Conservation (phyloP, 1,140 invertebrate species). For the Bombus consobrinus region DNA sequence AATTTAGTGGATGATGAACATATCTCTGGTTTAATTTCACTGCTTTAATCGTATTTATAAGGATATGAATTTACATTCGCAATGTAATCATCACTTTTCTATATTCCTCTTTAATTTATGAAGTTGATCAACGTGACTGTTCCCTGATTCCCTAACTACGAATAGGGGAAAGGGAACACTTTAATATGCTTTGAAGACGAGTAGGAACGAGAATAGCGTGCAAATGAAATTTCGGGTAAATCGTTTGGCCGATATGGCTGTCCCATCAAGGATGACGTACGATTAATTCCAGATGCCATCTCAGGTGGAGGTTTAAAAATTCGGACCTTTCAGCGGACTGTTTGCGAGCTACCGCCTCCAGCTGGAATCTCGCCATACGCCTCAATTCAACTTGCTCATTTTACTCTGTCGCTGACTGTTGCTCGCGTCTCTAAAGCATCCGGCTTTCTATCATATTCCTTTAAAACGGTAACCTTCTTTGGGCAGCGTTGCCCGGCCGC, state of each 20-base stretch:
- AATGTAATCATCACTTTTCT: neutral
- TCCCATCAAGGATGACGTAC: neutral
- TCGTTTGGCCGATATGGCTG: neutral
- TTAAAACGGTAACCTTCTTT: no score
- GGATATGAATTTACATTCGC: no score
- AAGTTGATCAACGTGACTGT: neutral
- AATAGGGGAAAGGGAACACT: neutral
- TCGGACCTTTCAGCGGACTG: slow-evolving; percentile 18
- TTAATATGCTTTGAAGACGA: neutral
- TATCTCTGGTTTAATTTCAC: no score
- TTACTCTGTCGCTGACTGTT: slow-evolving; percentile 3
- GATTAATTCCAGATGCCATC: slow-evolving; percentile 23
- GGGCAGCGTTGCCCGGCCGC: neutral
- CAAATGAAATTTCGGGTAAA: slow-evolving; percentile 20
- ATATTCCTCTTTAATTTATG: no score
- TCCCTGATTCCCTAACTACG: neutral
- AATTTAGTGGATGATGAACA: no score
- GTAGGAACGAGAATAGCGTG: neutral
- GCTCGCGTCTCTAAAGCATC: neutral
- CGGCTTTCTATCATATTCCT: neutral
- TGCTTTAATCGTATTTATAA: no score
- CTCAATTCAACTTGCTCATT: slow-evolving; percentile 24
- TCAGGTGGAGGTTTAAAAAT: slow-evolving; percentile 2
- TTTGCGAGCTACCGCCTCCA: slow-evolving; percentile 25
- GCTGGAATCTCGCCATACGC: neutral